Evolutionary conservation across 2,888 invertebrate species (phyloP), one percentile per base, ranked within the genome.

Genomic region (Metallyticus violacea): DNA sequence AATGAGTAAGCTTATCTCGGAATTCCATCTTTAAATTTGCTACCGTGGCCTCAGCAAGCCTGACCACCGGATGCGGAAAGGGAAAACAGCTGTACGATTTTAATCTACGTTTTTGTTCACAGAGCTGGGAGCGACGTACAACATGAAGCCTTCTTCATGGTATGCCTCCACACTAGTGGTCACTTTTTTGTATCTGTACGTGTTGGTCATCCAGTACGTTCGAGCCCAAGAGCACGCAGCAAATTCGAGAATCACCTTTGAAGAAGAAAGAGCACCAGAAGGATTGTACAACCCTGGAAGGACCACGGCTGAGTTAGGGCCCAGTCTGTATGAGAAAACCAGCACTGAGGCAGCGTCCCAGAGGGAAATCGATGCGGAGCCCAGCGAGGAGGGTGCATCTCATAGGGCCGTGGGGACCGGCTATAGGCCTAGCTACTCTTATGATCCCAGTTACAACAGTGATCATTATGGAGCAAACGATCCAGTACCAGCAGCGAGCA

Each of bases 141-240:
- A 81, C 85, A 88, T 88, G 88, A 86, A 83, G 85, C 77, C 86
- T 7, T 79, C 86, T 76, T 85, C 88, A 27, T 88, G 88, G 88
- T 85, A 82, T 77, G 82, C 88, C 79, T 85, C 88, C 81, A 79
- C 88, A 7, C 81, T 88, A 15, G 85, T 86, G 76, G 86, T 86
- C 40, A 82, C 79, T 77, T 85, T 87, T 86, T 26, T 88, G 79
- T 86, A 86, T 86, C 29, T 88, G 26, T 86, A 88, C 81, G 88
- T 88, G 82, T 26, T 85, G 82, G 88, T 85, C 6, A 83, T 88
- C 4, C 87, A 87, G 82, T 81, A 86, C 27, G 81, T 86, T 25
- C 81, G 86, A 6, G 88, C 88, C 1, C 77, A 81, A 7, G 86
- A 88, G 9, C 22, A 62, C 4, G 15, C 40, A 62, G 40, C 40